These are phyloP conservation scores for Sardinella longiceps DNA, from an alignment of 2,797 vertebrate genomes.

Conservation along the genomic window DNA sequence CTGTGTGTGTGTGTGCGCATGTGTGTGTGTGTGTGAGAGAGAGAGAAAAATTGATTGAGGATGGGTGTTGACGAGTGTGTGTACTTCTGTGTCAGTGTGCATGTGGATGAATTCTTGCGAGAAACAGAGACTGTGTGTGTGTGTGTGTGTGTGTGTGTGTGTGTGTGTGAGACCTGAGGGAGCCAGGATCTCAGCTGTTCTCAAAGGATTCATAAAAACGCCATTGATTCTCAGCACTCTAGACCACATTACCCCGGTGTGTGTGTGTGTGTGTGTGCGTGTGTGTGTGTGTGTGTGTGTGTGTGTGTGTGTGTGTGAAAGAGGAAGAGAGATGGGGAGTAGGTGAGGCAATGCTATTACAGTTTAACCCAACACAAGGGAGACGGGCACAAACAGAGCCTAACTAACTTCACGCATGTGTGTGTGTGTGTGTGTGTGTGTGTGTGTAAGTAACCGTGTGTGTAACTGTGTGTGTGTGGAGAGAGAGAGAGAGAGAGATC, in stretches of 20 bases:
- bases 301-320: background rate
- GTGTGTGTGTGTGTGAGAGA: background rate
- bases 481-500: background rate
- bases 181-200: background rate
- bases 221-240: background rate
- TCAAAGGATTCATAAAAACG: background rate
- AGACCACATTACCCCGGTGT: background rate
- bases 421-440: background rate
- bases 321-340: too few relatives aligned
- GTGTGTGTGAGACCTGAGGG: background rate
- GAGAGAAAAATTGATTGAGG: background rate
- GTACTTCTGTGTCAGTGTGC: background rate
- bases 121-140: too few relatives aligned
- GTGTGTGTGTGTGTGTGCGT: background rate
- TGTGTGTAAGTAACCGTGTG: background rate
- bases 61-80: background rate
- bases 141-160: background rate
- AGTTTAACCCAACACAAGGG: background rate
- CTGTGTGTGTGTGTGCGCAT: background rate
- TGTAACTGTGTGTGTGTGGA: background rate
- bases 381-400: background rate
- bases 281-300: background rate
- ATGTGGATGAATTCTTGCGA: too few relatives aligned
- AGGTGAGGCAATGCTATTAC: background rate
- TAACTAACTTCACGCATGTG: background rate